Percentiles rank a stretch among this genome's conserved stretches.
Evolutionary conservation across 2,797 vertebrate species (phyloP).

Genomic region (Chelon labrosus): DNA sequence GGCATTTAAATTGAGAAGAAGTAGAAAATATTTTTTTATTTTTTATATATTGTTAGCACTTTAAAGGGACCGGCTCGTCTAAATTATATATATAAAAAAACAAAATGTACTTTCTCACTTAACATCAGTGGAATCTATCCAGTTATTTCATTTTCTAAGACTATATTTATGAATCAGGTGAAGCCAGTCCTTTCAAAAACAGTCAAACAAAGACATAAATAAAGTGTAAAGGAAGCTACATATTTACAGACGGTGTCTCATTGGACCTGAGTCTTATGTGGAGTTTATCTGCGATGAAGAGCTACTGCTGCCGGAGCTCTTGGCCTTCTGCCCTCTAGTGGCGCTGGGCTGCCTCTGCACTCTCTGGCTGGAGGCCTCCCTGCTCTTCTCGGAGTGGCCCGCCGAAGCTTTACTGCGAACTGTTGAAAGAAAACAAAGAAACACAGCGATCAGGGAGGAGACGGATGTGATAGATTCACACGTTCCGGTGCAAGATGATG

Average conservation of each 20-base stretch:
- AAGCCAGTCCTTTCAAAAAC: neutral
- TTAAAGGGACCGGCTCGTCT: neutral
- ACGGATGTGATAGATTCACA: too few relatives aligned
- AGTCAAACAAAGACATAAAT: constrained; percentile 7
- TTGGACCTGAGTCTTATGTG: constrained; percentile 33
- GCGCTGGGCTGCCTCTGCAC: constrained; percentile 92
- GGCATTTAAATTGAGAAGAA: too few relatives aligned
- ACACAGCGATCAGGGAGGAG: neutral
- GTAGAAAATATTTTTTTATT: too few relatives aligned
- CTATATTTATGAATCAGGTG: neutral
- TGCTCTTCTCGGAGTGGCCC: constrained; percentile 82
- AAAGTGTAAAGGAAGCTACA: constrained; percentile 9
- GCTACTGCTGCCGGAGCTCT: constrained; percentile 88
- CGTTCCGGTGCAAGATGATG: too few relatives aligned
- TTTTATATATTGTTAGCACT: neutral
- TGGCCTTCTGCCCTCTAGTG: constrained; percentile 91
- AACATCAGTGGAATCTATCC: too few relatives aligned
- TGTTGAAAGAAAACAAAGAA: constrained; percentile 61
- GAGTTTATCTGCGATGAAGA: constrained; percentile 87
- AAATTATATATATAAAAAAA: neutral
- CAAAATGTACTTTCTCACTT: neutral
- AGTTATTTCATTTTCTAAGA: neutral
- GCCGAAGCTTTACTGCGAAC: constrained; percentile 88
- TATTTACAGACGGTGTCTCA: constrained; percentile 42
- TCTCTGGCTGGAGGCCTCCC: constrained; percentile 90